Evolutionary conservation across 2,888 invertebrate species (phyloP), one percentile per base, ranked within the genome.

Genomic region (Aleiodes testaceus): DNA sequence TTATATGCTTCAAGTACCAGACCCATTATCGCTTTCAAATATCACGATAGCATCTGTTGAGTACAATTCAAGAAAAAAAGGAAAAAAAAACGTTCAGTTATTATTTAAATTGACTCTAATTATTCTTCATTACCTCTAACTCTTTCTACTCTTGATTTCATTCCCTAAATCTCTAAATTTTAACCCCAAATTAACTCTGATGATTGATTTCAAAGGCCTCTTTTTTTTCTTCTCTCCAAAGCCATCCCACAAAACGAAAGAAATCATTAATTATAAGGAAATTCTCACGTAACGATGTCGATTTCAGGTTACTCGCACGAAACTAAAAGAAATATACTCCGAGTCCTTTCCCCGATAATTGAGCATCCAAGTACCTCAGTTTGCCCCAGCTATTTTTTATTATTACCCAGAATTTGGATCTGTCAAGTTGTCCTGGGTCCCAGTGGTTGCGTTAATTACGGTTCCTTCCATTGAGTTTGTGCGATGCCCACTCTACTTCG

Each of bases 361-460:
- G 66, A 65, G 64, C 59, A 45, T 64, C 49, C 55, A 47, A 26
- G 18, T 52, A 30, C 59, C 18, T 42, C 36, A 49, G 44, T 55
- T n/a, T n/a, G n/a, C 14, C 64, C 59, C 66, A 74, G 76, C 80
- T 79, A 80, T 85, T 86, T 85, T 87, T 84, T 84, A 85, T 85
- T 82, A 83, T 86, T 86, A 84, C 84, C 73, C 71, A 71, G 84
- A 84, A 84, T 83, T 85, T 80, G 82, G 82, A 87, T 87, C 87
- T 86, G 87, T 87, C 86, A 86, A 87, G 81, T 82, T 87, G 86
- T 87, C 86, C 82, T 75, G 69, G 68, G 49, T 68, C 65, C 22
- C 63, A 69, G 79, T 78, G 78, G 82, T 80, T 82, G 84, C 84
- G 82, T 86, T 87, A 87, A 87, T 87, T 87, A 85, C 82, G 84